These are phyloP conservation scores for Urosaurus nigricauda DNA, from an alignment of 2,797 vertebrate genomes.

Conservation along the genomic window DNA sequence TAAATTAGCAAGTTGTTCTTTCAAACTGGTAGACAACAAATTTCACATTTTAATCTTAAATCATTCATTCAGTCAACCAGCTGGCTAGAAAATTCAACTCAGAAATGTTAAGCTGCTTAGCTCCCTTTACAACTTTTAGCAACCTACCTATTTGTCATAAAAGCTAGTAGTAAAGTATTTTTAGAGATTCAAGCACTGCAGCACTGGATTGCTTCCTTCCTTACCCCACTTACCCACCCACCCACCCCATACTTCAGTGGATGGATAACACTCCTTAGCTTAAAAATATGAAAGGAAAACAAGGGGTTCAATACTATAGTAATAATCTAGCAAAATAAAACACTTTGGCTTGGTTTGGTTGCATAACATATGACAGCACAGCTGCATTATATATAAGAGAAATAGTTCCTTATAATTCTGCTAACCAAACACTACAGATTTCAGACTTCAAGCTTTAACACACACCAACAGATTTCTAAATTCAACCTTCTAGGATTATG, in stretches of 20 bases:
- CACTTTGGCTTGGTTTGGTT: background rate
- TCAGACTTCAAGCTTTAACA: conserved; percentile 5
- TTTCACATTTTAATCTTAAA: background rate
- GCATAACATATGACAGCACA: background rate
- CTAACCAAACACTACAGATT: conserved; percentile 13
- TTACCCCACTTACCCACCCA: too few species aligned
- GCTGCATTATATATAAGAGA: background rate
- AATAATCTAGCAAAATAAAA: conserved; percentile 17
- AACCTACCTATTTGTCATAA: conserved; percentile 16
- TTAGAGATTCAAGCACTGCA: background rate
- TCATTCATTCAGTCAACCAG: background rate
- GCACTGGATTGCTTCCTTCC: background rate
- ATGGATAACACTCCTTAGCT: background rate
- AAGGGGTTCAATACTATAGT: background rate
- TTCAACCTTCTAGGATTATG: background rate
- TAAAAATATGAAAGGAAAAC: background rate
- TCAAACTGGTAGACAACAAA: background rate
- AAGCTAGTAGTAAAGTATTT: background rate
- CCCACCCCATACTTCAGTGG: background rate
- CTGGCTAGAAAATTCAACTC: conserved; percentile 26
- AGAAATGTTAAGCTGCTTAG: conserved; percentile 3
- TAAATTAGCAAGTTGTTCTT: background rate
- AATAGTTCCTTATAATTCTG: background rate
- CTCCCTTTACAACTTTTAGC: conserved; percentile 10
- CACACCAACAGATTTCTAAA: background rate